phyloP scores from a whole-genome alignment of 2,888 invertebrate species.

The Anorthoa munda region DNA sequence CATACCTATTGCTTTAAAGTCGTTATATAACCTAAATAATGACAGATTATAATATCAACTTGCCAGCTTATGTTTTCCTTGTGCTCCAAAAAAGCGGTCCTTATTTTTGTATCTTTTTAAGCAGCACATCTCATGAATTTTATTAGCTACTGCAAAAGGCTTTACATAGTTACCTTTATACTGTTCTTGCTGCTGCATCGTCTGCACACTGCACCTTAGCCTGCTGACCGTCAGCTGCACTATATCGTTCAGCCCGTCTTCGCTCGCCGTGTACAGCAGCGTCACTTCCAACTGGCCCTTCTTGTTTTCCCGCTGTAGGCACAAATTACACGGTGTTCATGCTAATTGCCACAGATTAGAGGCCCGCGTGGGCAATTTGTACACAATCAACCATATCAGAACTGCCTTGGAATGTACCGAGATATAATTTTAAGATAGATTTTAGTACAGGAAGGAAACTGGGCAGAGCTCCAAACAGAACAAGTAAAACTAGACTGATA shows the following conservation, averaged over 20 bases:
- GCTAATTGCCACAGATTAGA: conserved; percentile 61
- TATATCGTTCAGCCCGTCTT: conserved; percentile 92
- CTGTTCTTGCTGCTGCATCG: conserved; percentile 94
- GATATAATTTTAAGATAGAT: conserved; percentile 28
- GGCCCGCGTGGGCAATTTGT: conserved; percentile 56
- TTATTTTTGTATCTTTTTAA: neutral
- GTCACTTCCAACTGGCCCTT: conserved; percentile 93
- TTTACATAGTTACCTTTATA: conserved; percentile 90
- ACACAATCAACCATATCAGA: conserved; percentile 51
- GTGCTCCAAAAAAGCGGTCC: neutral
- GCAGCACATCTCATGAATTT: neutral
- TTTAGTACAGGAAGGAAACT: conserved; percentile 46
- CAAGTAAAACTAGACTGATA: conserved; percentile 29
- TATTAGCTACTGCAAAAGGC: neutral
- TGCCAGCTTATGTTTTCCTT: neutral
- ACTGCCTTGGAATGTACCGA: conserved; percentile 39
- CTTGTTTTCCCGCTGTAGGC: conserved; percentile 92
- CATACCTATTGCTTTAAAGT: neutral
- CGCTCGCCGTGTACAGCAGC: conserved; percentile 92
- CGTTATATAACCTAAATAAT: neutral
- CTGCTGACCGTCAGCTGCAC: conserved; percentile 92
- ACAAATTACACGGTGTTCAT: conserved; percentile 55
- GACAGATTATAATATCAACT: neutral
- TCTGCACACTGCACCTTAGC: conserved; percentile 92
- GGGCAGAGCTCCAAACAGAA: conserved; percentile 43